Conservation (phyloP, 92 coral and sea anemone genomes). For the Nematostella vectensis region DNA sequence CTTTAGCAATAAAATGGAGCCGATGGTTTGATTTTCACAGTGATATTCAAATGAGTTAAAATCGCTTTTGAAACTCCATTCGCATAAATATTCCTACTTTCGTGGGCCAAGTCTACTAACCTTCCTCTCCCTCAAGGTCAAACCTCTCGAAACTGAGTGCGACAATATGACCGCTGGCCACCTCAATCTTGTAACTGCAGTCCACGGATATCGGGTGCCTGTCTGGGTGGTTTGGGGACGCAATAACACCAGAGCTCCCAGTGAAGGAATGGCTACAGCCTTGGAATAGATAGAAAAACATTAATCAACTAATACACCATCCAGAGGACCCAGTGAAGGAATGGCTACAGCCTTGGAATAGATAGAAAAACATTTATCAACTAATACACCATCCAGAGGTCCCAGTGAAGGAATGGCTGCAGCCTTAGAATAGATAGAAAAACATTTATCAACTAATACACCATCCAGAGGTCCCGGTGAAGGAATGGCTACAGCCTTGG, state of each 20-base stretch:
- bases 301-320: too few species aligned
- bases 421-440: conserved; percentile 34
- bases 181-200: conserved; percentile 61
- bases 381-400: too few species aligned
- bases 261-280: conserved; percentile 65
- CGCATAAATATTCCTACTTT: too few species aligned
- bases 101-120: too few species aligned
- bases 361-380: background rate
- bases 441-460: too few species aligned
- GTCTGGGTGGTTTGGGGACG: conserved; percentile 80
- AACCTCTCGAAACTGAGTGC: conserved; percentile 54
- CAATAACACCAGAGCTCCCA: conserved; percentile 47
- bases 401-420: conserved; percentile 49
- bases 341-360: conserved; percentile 61
- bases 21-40: too few species aligned
- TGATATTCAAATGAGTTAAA: too few species aligned
- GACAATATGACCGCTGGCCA: conserved; percentile 42
- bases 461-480: conserved; percentile 50
- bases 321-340: conserved; percentile 48
- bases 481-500: conserved; percentile 66
- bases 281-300: conserved; percentile 8
- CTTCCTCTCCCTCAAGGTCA: conserved; percentile 60
- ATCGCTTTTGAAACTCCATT: too few species aligned
- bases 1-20: too few species aligned
- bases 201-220: conserved; percentile 58